phyloP scores from a whole-genome alignment of 2,113 vertebrate species.

The Ammodytes marinus region DNA sequence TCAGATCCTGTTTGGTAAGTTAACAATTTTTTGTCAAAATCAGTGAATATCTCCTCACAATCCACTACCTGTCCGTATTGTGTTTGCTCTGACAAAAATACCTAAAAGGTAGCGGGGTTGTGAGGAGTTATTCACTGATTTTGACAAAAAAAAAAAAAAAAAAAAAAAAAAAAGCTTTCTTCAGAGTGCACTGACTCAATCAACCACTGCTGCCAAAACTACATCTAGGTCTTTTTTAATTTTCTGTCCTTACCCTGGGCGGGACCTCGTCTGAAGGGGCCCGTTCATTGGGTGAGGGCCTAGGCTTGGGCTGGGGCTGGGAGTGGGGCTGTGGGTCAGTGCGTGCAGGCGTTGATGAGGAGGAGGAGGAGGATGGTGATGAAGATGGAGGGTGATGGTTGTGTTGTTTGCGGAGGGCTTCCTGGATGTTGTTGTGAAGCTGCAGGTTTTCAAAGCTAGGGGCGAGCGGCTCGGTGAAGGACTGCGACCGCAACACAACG shows the following conservation, averaged over 20 bases:
- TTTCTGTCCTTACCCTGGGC: constrained; percentile 92
- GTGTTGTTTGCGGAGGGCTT: constrained; percentile 80
- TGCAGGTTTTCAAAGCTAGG: constrained; percentile 95
- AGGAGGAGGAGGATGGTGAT: constrained; percentile 62
- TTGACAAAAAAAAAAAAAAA: no score
- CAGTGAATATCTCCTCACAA: no score
- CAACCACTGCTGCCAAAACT: constrained; percentile 3
- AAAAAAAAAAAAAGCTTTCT: no score
- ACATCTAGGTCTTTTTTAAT: neutral
- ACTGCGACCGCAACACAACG: constrained; percentile 90
- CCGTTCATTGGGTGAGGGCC: constrained; percentile 86
- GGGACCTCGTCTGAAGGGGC: constrained; percentile 92
- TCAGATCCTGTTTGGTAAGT: neutral
- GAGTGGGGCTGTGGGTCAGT: constrained; percentile 91
- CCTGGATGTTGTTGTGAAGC: constrained; percentile 92
- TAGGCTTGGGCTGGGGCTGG: constrained; percentile 90
- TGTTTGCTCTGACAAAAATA: no score
- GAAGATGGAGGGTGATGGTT: constrained; percentile 67
- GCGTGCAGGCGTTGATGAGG: constrained; percentile 86
- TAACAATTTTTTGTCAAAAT: neutral
- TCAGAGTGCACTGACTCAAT: no score
- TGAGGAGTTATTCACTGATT: no score
- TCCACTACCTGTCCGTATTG: no score
- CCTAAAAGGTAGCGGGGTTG: no score
- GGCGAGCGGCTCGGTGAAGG: constrained; percentile 92